These are phyloP conservation scores for Amia ocellicauda DNA, from an alignment of 2,113 vertebrate species.

Conservation along the genomic window DNA sequence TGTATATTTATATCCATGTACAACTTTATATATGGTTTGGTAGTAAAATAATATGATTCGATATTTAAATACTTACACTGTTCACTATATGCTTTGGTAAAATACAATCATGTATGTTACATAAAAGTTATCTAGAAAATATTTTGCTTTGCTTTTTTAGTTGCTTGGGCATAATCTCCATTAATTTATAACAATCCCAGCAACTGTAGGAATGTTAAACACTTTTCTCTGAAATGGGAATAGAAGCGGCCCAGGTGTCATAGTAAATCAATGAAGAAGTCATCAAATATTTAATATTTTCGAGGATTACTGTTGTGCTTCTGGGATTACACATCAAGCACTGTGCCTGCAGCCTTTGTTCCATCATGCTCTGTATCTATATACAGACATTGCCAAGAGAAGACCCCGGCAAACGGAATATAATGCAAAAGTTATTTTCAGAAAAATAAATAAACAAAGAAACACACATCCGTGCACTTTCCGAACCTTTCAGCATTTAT, in stretches of 20 bases:
- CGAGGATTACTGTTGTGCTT: constrained; percentile 16
- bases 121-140: too few relatives aligned
- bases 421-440: constrained; percentile 3
- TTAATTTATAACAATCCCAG: constrained; percentile 3
- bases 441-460: not conserved
- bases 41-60: too few relatives aligned
- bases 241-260: constrained; percentile 2
- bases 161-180: not conserved
- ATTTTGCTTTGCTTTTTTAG: too few relatives aligned
- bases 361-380: constrained; percentile 7
- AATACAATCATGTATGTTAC: too few relatives aligned
- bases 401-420: too few relatives aligned
- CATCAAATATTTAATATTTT: constrained; percentile 10
- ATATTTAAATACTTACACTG: too few relatives aligned
- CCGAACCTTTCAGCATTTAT: too few relatives aligned
- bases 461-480: too few relatives aligned
- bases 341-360: not conserved
- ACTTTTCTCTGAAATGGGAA: constrained; percentile 3
- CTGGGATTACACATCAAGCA: constrained; percentile 9
- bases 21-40: too few relatives aligned
- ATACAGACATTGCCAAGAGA: not conserved
- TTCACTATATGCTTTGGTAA: not conserved
- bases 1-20: too few relatives aligned
- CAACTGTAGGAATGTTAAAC: not conserved
- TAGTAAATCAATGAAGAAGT: constrained; percentile 1